These are phyloP conservation scores for Cataglyphis cursor DNA, from an alignment of 2,888 invertebrate genomes.

Conservation along the genomic window DNA sequence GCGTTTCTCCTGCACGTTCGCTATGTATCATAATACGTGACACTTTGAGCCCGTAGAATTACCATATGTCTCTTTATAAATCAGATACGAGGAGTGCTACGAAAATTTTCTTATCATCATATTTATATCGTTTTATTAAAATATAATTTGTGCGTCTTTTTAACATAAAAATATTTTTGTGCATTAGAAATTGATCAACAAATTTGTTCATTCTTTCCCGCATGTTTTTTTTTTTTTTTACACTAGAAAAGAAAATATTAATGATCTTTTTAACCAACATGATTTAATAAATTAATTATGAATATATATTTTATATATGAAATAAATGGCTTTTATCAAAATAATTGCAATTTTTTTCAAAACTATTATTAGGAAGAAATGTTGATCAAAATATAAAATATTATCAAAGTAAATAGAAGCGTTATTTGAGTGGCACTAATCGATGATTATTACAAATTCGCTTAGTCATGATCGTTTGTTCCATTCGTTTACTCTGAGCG, in stretches of 20 bases:
- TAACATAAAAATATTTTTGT: not conserved
- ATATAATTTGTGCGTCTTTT: not conserved
- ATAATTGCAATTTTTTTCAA: not conserved
- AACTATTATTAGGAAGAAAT: not conserved
- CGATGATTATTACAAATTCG: not conserved
- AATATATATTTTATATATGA: not conserved
- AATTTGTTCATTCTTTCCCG: not conserved
- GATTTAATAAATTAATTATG: not conserved
- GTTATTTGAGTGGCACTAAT: not conserved
- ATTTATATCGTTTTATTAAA: not conserved
- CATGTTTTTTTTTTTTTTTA: not conserved
- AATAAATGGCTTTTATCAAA: not conserved
- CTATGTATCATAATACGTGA: constrained; percentile 30
- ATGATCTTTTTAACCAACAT: not conserved
- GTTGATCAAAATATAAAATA: not conserved
- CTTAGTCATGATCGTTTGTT: constrained; percentile 14
- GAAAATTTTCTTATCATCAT: constrained; percentile 12
- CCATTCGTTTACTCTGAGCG: not conserved
- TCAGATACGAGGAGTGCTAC: not conserved
- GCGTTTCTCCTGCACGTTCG: constrained; percentile 25
- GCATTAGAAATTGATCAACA: not conserved
- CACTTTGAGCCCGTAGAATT: constrained; percentile 21
- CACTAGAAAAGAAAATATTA: not conserved
- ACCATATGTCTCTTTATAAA: constrained; percentile 20
- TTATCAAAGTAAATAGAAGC: not conserved